Percentiles rank a stretch among this genome's conserved stretches.
Conservation (phyloP, 2,113 vertebrate genomes). For the Tragelaphus strepsiceros region DNA sequence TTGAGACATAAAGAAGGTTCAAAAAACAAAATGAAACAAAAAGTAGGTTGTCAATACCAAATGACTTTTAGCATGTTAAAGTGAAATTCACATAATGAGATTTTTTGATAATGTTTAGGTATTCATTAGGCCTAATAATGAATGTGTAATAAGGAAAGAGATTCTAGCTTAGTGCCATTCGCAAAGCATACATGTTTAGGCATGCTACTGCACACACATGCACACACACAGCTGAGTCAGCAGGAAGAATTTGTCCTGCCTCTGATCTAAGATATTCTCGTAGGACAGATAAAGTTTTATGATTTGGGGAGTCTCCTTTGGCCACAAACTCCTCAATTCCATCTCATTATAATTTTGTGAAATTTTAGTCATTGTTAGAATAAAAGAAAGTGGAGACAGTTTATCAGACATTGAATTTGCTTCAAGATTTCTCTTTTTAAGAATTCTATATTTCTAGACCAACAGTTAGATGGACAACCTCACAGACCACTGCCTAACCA, state of each 20-base stretch:
- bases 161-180: not conserved
- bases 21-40: not conserved
- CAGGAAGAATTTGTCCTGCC: not conserved
- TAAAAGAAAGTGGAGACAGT: not conserved
- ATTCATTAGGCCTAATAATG: not conserved
- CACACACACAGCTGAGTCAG: not conserved
- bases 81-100: not conserved
- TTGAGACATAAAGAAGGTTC: not conserved
- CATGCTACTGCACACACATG: not conserved
- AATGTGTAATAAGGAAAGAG: not conserved
- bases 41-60: not conserved
- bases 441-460: not conserved
- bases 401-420: not conserved
- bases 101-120: not conserved
- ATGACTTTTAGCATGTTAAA: not conserved
- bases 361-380: not conserved
- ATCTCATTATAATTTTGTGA: not conserved
- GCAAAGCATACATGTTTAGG: not conserved
- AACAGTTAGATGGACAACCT: not conserved
- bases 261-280: not conserved
- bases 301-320: not conserved
- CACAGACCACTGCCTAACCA: not conserved
- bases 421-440: not conserved
- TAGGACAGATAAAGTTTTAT: not conserved
- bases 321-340: not conserved